Evolutionary conservation across 1,140 invertebrate species (phyloP).

Genomic region (Scaptomyza montana): DNA sequence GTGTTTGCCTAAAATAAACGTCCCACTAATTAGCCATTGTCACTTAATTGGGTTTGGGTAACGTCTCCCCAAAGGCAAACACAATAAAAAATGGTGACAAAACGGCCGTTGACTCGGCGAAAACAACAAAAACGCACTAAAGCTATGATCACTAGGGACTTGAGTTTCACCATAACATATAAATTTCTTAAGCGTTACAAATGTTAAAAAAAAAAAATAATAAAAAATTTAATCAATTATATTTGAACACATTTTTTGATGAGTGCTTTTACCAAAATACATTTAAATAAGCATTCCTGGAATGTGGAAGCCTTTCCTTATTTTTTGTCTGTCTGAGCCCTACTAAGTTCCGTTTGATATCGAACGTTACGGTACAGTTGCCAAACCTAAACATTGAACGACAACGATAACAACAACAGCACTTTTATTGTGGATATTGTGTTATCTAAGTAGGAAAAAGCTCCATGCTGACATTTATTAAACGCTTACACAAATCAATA

Average conservation of each 20-base stretch:
- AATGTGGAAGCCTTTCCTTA: conserved; percentile 8
- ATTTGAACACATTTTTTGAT: neutral
- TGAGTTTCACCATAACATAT: no score
- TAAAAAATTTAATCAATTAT: neutral
- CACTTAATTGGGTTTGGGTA: conserved; percentile 51
- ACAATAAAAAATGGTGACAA: conserved; percentile 18
- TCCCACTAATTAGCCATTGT: conserved; percentile 60
- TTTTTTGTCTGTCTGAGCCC: conserved; percentile 1
- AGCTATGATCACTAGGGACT: neutral
- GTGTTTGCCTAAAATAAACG: conserved; percentile 65
- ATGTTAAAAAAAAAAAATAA: neutral
- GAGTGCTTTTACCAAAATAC: neutral
- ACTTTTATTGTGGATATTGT: conserved; percentile 8
- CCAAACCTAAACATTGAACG: neutral
- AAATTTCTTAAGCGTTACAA: neutral
- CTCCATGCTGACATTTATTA: conserved; percentile 33
- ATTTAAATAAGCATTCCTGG: neutral
- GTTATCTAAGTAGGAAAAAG: conserved; percentile 63
- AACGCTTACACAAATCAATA: conserved; percentile 69
- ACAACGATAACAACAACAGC: neutral
- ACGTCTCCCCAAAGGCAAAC: conserved; percentile 27
- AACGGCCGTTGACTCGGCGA: conserved; percentile 51
- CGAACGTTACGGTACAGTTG: conserved; percentile 29
- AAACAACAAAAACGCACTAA: neutral
- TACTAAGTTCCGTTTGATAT: conserved; percentile 5